Base-by-base conservation (phyloP, 2,888 invertebrate species). In the Suillia variegata region DNA sequence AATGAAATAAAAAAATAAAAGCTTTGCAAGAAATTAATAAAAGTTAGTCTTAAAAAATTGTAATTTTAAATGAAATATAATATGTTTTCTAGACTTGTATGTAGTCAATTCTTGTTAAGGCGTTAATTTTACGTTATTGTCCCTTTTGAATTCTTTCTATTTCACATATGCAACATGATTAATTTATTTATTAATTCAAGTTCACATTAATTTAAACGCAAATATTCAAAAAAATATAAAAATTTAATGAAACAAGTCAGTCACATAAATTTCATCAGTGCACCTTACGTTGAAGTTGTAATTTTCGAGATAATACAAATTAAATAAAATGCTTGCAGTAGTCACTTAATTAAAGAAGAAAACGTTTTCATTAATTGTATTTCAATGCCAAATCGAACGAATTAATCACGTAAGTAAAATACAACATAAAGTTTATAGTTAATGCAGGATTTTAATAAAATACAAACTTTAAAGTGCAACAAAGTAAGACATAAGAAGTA, bases 1-100 rank as follows among this genome's bases (percentile, higher is more conserved):
- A 63, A n/a, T n/a, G n/a, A n/a, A n/a, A n/a, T n/a, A n/a, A n/a
- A n/a, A 56, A 59, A 4, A 45, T 5, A 66, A 62, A 66, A 50
- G 38, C 67, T 60, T 69, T 57, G 68, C 62, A 64, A 38, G n/a
- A n/a, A 5, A 5, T 26, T 52, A 52, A 20, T 52, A 20, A 8
- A 52, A 52, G n/a, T n/a, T n/a, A n/a, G n/a, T n/a, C 34, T 52
- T 33, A 20, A 33, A 52, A 33, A 52, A 52, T 34, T 34, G 34
- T 20, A 52, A 52, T 5, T 45, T 18, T 17, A 8, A 3, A 17
- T 45, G 18, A 18, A 45, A 45, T 5, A 45, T 8, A 45, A 45
- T 6, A 45, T 45, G 17, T 45, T 45, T 17, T n/a, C n/a, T n/a
- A n/a, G n/a, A n/a, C n/a, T n/a, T 38, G 10, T 38, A 18, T 45